phyloP scores from a whole-genome alignment of 2,797 vertebrate species.

The Antrozous pallidus region DNA sequence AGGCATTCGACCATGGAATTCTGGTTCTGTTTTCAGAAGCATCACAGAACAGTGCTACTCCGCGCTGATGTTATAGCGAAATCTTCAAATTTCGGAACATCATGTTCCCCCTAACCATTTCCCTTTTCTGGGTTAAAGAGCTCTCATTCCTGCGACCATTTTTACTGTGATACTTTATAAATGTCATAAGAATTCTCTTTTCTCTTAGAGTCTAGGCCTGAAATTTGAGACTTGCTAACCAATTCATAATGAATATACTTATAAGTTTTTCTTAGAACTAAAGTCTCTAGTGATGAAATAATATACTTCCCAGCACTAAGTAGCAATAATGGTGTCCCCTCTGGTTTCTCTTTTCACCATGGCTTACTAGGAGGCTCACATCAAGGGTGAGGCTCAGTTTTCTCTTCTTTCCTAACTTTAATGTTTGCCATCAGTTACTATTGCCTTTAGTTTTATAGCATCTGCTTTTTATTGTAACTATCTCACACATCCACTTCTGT shows the following conservation, averaged over 20 bases:
- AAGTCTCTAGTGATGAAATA: not conserved
- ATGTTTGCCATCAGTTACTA: not conserved
- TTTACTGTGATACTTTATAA: not conserved
- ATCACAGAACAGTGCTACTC: rapidly evolving
- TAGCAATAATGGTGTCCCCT: too few species aligned
- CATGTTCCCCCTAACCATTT: rapidly evolving
- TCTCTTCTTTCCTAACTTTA: not conserved
- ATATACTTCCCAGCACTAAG: not conserved
- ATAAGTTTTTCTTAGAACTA: not conserved
- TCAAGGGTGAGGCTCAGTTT: not conserved
- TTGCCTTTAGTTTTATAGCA: not conserved
- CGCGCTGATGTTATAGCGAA: not conserved
- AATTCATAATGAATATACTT: not conserved
- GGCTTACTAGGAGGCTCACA: not conserved
- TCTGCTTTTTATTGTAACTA: not conserved
- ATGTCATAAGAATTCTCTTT: not conserved
- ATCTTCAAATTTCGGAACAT: not conserved
- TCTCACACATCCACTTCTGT: not conserved
- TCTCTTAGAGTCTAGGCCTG: not conserved
- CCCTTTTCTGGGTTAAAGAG: not conserved
- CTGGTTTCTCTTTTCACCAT: not conserved
- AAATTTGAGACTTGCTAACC: not conserved
- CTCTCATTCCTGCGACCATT: not conserved
- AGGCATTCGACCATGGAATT: not conserved
- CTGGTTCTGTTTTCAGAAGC: not conserved